Evolutionary conservation across 2,797 vertebrate genomes (phyloP).

Genomic region (Danio jaintianensis): DNA sequence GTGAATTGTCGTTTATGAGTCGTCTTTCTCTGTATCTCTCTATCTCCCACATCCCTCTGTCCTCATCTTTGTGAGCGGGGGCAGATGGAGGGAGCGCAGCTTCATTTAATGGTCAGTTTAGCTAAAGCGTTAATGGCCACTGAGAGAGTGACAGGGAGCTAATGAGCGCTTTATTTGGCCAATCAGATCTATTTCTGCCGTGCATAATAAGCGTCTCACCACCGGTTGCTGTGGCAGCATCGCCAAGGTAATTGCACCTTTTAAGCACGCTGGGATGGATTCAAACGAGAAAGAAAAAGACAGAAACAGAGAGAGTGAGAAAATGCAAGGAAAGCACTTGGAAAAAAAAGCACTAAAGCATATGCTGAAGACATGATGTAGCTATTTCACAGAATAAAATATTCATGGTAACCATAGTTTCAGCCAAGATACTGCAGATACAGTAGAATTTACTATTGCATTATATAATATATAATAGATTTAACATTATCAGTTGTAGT

Average conservation of each 20-base stretch:
- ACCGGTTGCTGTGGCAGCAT: slow-evolving; percentile 57
- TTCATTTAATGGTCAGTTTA: slow-evolving; percentile 80
- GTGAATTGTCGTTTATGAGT: background rate
- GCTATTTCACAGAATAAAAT: background rate
- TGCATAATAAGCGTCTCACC: slow-evolving; percentile 67
- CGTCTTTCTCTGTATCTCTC: background rate
- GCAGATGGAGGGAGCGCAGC: slow-evolving; percentile 68
- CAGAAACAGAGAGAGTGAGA: background rate
- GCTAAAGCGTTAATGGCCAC: slow-evolving; percentile 74
- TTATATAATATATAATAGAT: too few relatives aligned
- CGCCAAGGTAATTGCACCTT: slow-evolving; percentile 64
- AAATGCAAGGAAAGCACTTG: slow-evolving; percentile 13
- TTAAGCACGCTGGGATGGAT: slow-evolving; percentile 54
- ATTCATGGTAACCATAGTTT: background rate
- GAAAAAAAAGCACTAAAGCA: background rate
- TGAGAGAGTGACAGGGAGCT: slow-evolving; percentile 63
- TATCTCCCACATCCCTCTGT: background rate
- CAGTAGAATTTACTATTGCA: background rate
- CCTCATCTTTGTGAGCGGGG: slow-evolving; percentile 56
- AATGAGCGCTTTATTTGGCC: slow-evolving; percentile 74
- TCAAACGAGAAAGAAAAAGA: slow-evolving; percentile 35
- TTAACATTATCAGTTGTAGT: background rate
- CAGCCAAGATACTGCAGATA: background rate
- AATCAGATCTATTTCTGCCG: slow-evolving; percentile 62
- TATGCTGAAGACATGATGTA: background rate